Evolutionary conservation across 2,797 vertebrate species (phyloP).

Genomic region (Cynodonichthys magdalenae): DNA sequence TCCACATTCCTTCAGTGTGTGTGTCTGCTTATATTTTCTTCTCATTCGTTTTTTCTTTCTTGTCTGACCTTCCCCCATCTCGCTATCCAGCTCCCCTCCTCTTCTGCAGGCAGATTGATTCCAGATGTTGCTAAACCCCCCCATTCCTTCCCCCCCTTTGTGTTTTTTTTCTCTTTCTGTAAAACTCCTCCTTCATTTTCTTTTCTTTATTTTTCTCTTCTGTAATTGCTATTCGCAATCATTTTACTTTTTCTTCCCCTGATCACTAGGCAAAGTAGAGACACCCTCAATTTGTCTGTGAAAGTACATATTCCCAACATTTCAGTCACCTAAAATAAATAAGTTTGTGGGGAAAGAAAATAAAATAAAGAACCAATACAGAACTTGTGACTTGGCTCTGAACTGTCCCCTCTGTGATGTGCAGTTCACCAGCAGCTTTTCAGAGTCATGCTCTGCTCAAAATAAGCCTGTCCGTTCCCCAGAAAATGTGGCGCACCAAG

Average conservation of each 20-base stretch:
- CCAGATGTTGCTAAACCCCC: constrained; percentile 79
- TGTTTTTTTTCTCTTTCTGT: constrained; percentile 17
- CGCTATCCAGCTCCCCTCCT: constrained; percentile 26
- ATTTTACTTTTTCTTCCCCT: constrained; percentile 22
- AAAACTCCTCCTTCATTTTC: constrained; percentile 36
- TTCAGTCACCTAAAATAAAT: neutral
- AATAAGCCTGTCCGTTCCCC: constrained; percentile 42
- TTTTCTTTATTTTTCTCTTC: constrained; percentile 46
- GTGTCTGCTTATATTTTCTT: constrained; percentile 55
- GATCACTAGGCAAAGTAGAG: constrained; percentile 5
- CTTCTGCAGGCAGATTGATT: constrained; percentile 77
- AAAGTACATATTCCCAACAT: neutral
- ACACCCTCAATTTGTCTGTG: constrained; percentile 5
- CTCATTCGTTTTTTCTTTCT: constrained; percentile 45
- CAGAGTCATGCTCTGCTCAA: constrained; percentile 28
- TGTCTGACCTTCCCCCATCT: constrained; percentile 21
- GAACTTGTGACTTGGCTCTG: constrained; percentile 14
- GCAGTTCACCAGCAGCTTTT: constrained; percentile 34
- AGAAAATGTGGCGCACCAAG: constrained; percentile 56
- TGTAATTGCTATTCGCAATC: constrained; percentile 42
- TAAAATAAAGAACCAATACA: neutral
- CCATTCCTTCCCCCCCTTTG: constrained; percentile 43
- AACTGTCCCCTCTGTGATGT: constrained; percentile 13
- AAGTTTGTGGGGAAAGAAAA: neutral
- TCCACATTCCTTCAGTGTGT: constrained; percentile 59